A percentile compares a stretch with the other conserved stretches of the same genome.
Conservation (phyloP, 2,797 vertebrate species). For the Tragelaphus oryx region DNA sequence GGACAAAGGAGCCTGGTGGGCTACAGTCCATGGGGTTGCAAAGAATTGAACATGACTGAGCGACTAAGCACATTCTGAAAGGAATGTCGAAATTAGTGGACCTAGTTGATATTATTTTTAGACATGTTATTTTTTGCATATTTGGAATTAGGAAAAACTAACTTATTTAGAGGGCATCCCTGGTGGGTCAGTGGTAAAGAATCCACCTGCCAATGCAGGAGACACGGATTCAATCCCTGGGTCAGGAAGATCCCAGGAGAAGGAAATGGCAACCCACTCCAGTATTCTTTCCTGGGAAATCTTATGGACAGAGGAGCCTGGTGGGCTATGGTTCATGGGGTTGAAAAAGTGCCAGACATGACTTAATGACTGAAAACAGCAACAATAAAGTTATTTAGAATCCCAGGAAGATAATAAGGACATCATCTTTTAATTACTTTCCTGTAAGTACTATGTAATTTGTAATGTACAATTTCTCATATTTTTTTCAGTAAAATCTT, state of each 20-base stretch:
- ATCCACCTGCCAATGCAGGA: background rate
- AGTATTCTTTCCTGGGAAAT: background rate
- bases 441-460: background rate
- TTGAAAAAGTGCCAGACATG: background rate
- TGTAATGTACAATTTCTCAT: constrained; percentile 10
- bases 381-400: background rate
- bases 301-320: background rate
- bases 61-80: background rate
- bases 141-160: constrained; percentile 36
- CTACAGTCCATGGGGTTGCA: background rate
- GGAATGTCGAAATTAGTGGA: constrained; percentile 9
- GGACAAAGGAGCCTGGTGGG: background rate
- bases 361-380: background rate
- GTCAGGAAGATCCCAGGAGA: background rate
- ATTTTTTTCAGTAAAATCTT: background rate
- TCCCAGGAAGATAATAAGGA: background rate
- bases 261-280: background rate
- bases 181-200: background rate
- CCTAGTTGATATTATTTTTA: background rate
- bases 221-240: background rate
- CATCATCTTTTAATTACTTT: constrained; percentile 1
- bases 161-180: background rate
- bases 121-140: background rate
- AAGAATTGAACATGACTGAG: background rate
- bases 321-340: background rate